Base-by-base conservation (phyloP, 2,113 vertebrate species). In the Alethe diademata region DNA sequence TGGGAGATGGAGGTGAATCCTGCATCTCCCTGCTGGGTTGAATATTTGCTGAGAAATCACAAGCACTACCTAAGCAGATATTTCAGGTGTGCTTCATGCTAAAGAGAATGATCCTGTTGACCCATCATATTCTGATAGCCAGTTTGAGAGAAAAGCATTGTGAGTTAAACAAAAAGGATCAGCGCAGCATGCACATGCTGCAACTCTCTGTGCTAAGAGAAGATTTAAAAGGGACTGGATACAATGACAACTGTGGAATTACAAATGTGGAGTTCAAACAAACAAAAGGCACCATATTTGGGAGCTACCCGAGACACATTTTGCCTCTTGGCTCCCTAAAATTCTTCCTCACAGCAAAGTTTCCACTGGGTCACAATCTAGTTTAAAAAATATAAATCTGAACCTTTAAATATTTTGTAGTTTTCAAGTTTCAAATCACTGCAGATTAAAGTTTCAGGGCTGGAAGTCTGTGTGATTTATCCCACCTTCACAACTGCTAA, bases 1-100 rank as follows among this genome's bases (percentile, higher is more conserved):
- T 97, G 91, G 96, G 94, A 98, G 97, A 98, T 97, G 97, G 98
- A 97, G 96, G 97, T 97, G 96, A 97, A 97, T 76, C 89, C 94
- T n/a, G 89, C 29, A 91, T 96, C 93, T 97, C 94, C 98, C 98
- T 71, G 95, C 97, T 96, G 97, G 81, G 97, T 38, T 73, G 92
- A 96, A 87, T 83, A 97, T 98, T 98, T 95, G 91, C 96, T 96
- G 78, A 71, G 97, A 98, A 98, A 97, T 97, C 97, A 97, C 43
- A 96, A 92, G 89, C 61, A 8, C 85, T 94, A 72, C 89, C 95
- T 96, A 94, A 88, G 93, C 95, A 96, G 95, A 96, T 92, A 92
- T 94, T 97, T 96, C 96, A 92, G 96, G 97, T 93, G 92, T 82
- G 90, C 43, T 66, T 74, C 72, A 57, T 33, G 57, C 92, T 62